Conservation (phyloP, 2,888 invertebrate species). For the Nomada ferruginata region DNA sequence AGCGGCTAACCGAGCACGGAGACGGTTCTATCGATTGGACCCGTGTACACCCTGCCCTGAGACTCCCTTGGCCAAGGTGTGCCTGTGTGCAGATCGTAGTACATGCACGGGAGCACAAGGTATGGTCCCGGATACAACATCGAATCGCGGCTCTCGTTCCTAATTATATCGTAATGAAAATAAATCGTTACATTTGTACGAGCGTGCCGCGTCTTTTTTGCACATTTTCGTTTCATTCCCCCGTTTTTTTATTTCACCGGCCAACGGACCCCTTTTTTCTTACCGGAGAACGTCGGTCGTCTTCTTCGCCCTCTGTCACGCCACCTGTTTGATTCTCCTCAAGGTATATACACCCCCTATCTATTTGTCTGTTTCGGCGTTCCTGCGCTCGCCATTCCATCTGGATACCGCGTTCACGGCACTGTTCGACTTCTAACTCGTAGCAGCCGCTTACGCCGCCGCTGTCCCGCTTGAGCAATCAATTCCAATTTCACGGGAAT, state of each 20-base stretch:
- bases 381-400: conserved; percentile 18
- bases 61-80: conserved; percentile 5
- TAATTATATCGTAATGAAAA: conserved; percentile 80
- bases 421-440: conserved; percentile 49
- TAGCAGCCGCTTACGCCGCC: conserved; percentile 13
- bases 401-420: conserved; percentile 38
- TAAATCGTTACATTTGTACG: conserved; percentile 79
- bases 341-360: conserved; percentile 53
- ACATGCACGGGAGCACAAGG: background rate
- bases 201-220: conserved; percentile 54
- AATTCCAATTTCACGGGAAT: conserved; percentile 71
- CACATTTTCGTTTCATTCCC: conserved; percentile 41
- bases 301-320: conserved; percentile 52
- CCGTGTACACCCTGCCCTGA: background rate
- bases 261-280: background rate
- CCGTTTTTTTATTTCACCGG: background rate
- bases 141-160: conserved; percentile 60
- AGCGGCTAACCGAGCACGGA: conserved; percentile 3
- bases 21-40: conserved; percentile 16
- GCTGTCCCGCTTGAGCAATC: conserved; percentile 66
- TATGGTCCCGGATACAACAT: conserved; percentile 9
- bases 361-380: conserved; percentile 76
- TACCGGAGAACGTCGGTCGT: conserved; percentile 7
- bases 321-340: conserved; percentile 78
- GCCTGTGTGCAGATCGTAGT: background rate